Conservation (phyloP, 2,113 vertebrate species). For the Pygoscelis adeliae region DNA sequence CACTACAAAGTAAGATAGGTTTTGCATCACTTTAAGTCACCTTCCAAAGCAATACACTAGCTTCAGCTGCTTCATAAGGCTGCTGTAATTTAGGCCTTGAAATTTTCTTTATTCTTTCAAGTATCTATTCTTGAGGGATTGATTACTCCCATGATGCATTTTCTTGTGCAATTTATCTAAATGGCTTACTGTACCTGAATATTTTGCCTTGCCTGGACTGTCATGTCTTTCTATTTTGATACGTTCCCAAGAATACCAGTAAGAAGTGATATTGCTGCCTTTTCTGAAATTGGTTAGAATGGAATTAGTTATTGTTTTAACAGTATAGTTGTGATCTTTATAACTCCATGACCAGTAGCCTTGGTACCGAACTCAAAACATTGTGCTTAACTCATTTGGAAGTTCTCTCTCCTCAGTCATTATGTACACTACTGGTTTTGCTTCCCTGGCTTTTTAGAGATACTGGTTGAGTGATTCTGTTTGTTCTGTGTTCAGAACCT, state of each 20-base stretch:
- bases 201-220: not conserved
- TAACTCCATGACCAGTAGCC: not conserved
- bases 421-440: not conserved
- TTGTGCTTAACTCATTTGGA: not conserved
- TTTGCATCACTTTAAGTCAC: not conserved
- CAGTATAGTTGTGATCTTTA: not conserved
- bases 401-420: not conserved
- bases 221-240: not conserved
- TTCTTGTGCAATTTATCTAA: not conserved
- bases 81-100: not conserved
- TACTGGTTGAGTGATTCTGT: not conserved
- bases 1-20: not conserved
- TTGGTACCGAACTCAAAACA: not conserved
- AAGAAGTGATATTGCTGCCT: not conserved
- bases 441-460: not conserved
- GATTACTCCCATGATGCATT: not conserved
- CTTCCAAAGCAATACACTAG: not conserved
- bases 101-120: not conserved
- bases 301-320: not conserved
- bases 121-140: not conserved
- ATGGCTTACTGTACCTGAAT: not conserved
- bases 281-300: not conserved
- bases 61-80: not conserved
- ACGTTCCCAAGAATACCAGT: not conserved
- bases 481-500: not conserved